A percentile compares a stretch with the other conserved stretches of the same genome.
Conservation (phyloP, 2,888 invertebrate genomes). For the Diaperis boleti region DNA sequence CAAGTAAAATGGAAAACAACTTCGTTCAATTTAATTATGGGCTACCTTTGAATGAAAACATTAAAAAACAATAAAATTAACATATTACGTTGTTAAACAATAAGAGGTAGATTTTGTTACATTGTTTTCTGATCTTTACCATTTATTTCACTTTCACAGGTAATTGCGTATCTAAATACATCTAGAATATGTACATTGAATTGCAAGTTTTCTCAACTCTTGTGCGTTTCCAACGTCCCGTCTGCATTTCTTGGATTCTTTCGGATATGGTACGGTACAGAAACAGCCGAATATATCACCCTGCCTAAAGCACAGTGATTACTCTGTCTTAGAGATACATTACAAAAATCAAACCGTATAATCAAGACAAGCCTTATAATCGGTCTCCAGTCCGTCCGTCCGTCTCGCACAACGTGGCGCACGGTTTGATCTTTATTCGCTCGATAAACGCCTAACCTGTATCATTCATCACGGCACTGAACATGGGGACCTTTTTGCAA, state of each 20-base stretch:
- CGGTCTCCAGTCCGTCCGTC: constrained; percentile 39
- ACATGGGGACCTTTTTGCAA: constrained; percentile 28
- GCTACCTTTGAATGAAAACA: too few species aligned
- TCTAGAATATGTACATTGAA: background rate
- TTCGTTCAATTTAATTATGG: too few species aligned
- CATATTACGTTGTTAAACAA: too few species aligned
- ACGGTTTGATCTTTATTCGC: constrained; percentile 46
- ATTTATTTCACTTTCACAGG: too few species aligned
- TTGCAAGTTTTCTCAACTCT: background rate
- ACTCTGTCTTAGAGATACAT: constrained; percentile 65
- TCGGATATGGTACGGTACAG: constrained; percentile 37
- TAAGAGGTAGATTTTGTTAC: too few species aligned
- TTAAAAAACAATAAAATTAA: too few species aligned
- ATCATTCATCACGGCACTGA: constrained; percentile 41
- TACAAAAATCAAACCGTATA: constrained; percentile 65
- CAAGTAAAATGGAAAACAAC: too few species aligned
- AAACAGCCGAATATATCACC: constrained; percentile 61
- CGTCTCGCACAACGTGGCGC: constrained; percentile 38
- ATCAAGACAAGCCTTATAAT: constrained; percentile 62
- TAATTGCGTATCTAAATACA: too few species aligned
- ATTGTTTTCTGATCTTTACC: too few species aligned
- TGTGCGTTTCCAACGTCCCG: background rate
- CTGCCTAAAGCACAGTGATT: constrained; percentile 62
- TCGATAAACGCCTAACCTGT: constrained; percentile 44
- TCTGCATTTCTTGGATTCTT: background rate